Conservation (phyloP, 2,113 vertebrate genomes). For the Tragelaphus scriptus region DNA sequence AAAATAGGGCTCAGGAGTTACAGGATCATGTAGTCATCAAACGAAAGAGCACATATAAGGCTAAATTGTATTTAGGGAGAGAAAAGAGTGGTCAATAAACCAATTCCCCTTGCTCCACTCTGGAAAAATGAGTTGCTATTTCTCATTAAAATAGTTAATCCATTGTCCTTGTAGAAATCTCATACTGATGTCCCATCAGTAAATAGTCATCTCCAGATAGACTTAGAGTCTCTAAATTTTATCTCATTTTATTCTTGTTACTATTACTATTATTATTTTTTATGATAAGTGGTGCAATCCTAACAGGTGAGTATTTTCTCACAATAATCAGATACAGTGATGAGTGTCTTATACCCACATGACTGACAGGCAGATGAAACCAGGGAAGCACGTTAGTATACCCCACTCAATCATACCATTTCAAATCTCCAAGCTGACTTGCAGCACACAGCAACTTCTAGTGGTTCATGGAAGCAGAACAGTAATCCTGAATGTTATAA, state of each 20-base stretch:
- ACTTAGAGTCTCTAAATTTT: neutral
- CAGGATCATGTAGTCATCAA: neutral
- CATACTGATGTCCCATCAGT: neutral
- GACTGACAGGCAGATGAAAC: slow-evolving; percentile 35
- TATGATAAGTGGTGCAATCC: neutral
- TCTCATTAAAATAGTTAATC: neutral
- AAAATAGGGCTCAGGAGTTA: neutral
- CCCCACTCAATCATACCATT: slow-evolving; percentile 12
- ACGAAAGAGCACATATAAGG: neutral
- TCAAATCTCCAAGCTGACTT: neutral
- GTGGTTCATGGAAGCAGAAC: neutral
- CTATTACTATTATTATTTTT: neutral
- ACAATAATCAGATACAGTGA: neutral
- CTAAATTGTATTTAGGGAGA: neutral
- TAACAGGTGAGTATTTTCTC: neutral
- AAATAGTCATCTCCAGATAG: neutral
- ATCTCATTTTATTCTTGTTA: neutral
- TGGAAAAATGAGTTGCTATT: neutral
- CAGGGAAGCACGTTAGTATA: neutral
- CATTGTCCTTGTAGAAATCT: neutral
- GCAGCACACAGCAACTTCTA: slow-evolving; percentile 20
- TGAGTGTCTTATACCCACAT: neutral
- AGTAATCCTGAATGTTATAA: slow-evolving; percentile 66
- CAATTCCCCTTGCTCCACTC: neutral
- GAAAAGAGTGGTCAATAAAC: neutral